Conservation (phyloP, 2,797 vertebrate genomes). For the Myotis pilosus region DNA sequence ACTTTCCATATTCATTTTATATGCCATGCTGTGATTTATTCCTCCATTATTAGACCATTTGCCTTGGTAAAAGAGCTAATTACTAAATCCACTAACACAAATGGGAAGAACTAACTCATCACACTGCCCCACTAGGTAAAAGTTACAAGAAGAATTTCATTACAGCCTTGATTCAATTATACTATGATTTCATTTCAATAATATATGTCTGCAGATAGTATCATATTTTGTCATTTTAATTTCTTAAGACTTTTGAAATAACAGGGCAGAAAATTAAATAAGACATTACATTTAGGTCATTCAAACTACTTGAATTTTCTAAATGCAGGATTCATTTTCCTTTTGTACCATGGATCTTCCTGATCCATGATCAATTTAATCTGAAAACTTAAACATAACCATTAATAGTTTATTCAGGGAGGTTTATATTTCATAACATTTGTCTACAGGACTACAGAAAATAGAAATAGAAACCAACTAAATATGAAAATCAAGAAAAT, state of each 20-base stretch:
- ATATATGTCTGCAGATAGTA: constrained; percentile 58
- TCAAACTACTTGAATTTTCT: constrained; percentile 46
- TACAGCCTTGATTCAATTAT: constrained; percentile 34
- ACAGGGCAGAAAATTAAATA: constrained; percentile 67
- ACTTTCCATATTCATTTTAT: constrained; percentile 80
- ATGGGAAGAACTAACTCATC: constrained; percentile 75
- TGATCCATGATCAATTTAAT: constrained; percentile 23
- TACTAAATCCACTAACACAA: constrained; percentile 78
- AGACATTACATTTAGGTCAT: constrained; percentile 54
- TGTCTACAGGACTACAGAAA: neutral
- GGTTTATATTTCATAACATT: neutral
- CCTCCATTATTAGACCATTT: constrained; percentile 83
- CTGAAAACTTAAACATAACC: constrained; percentile 51
- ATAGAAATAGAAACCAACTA: neutral
- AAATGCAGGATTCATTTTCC: constrained; percentile 46
- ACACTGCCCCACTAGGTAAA: constrained; percentile 54
- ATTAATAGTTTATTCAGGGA: constrained; percentile 38
- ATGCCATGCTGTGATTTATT: constrained; percentile 81
- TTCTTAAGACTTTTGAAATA: constrained; percentile 60
- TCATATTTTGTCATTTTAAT: constrained; percentile 67
- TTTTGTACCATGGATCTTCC: constrained; percentile 48
- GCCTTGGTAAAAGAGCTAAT: constrained; percentile 81
- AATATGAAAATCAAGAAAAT: constrained; percentile 35
- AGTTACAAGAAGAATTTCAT: constrained; percentile 63
- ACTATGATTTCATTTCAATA: constrained; percentile 63